Evolutionary conservation across 2,797 vertebrate species (phyloP), one percentile per base, ranked within the genome.

Genomic region (Sebastes itinus): DNA sequence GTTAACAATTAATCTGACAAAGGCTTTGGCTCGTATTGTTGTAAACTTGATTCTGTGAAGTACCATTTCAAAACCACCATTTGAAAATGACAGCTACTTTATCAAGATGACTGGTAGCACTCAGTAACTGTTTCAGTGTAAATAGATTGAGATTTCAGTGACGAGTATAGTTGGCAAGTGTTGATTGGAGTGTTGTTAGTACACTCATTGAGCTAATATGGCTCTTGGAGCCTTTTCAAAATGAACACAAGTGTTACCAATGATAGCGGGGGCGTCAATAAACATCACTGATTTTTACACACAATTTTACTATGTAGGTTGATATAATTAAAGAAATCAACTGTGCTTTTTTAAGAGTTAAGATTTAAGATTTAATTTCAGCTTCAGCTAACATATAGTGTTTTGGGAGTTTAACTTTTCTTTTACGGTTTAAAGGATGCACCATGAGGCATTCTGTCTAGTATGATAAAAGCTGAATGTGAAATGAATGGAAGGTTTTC

Each of bases 141-240:
- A 64, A 35, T 35, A 71, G 58, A 27, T 72, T 76, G 27, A n/a
- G 33, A 64, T 79, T 69, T 59, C 20, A 56, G 32, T 66, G 68
- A 30, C 20, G 73, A 73, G 55, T 46, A n/a, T 22, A 33, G 18
- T 49, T 66, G 68, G 33, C 20, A 75, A 73, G 55, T 46, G 76
- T 55, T 87, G 78, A 80, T 81, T 77, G 60, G 69, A 86, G 66
- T 62, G 80, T 78, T 85, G 78, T 85, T 83, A 85, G 78, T 89
- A 80, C 78, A 77, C 82, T 88, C 58, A 1, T 10, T 1, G 33
- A 42, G 65, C 54, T 68, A 75, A 86, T 62, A 13, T 6, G 27
- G 46, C 79, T 81, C 72, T 72, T 60, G 28, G 33, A 7, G 1
- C n/a, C 72, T 70, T 75, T 83, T 89, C 62, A 82, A 35, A 85